phyloP scores from a whole-genome alignment of 2,888 invertebrate species.

The Gisinianus flammeolus region DNA sequence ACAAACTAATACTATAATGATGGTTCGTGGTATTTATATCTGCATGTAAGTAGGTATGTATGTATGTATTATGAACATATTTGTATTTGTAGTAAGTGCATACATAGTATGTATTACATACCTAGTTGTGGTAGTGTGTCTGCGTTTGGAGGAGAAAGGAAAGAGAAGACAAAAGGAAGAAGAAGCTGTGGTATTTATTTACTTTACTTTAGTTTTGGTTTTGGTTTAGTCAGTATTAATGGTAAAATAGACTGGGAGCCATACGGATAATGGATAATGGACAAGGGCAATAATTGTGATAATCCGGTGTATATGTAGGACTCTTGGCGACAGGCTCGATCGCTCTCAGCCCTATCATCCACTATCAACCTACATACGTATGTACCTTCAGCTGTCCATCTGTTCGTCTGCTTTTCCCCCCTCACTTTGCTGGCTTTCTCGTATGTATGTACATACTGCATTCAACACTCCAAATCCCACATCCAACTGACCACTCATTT shows the following conservation, averaged over 20 bases:
- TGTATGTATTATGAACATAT: too few relatives aligned
- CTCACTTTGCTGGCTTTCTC: too few relatives aligned
- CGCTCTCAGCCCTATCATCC: not conserved
- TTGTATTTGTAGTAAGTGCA: too few relatives aligned
- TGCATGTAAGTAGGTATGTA: too few relatives aligned
- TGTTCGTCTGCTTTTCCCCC: too few relatives aligned
- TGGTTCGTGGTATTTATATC: too few relatives aligned
- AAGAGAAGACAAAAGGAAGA: slow-evolving; percentile 7
- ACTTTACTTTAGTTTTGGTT: slow-evolving; percentile 12
- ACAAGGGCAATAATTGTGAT: slow-evolving; percentile 43
- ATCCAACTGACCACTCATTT: not conserved
- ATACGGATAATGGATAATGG: slow-evolving; percentile 41
- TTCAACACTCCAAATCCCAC: not conserved
- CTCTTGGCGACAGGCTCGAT: slow-evolving; percentile 40
- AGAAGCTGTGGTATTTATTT: slow-evolving; percentile 30
- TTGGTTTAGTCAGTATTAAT: not conserved
- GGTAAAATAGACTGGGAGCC: slow-evolving; percentile 5
- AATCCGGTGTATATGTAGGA: slow-evolving; percentile 40
- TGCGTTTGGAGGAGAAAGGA: not conserved
- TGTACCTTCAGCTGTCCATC: not conserved
- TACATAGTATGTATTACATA: not conserved
- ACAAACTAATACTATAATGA: too few relatives aligned
- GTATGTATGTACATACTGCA: not conserved
- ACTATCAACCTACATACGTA: not conserved
- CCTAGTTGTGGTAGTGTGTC: not conserved